Percentiles rank a stretch among this genome's conserved stretches.
Evolutionary conservation across 2,797 vertebrate genomes (phyloP).

Genomic region (Poecilia velifera): DNA sequence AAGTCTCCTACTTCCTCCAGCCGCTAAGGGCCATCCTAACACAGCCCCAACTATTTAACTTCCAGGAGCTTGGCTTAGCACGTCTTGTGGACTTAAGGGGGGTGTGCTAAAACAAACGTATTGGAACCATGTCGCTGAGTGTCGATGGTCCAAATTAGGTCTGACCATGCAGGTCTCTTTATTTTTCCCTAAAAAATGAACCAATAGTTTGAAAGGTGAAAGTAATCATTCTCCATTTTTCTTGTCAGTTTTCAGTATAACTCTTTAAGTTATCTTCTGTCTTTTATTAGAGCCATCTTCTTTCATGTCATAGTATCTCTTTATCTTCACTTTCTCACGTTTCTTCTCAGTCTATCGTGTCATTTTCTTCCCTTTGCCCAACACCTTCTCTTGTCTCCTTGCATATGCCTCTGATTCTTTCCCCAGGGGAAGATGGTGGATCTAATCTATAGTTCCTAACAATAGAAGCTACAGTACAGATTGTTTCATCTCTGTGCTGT

Average conservation of each 20-base stretch:
- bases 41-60: too few species aligned
- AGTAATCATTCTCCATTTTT: background rate
- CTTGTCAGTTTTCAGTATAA: background rate
- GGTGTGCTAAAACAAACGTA: too few species aligned
- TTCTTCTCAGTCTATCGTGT: background rate
- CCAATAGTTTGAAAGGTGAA: conserved; percentile 1
- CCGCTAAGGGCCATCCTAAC: too few species aligned
- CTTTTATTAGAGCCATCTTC: background rate
- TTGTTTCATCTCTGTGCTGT: conserved; percentile 10
- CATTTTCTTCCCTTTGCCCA: conserved; percentile 17
- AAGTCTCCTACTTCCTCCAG: too few species aligned
- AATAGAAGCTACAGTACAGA: conserved; percentile 23
- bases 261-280: background rate
- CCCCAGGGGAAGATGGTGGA: conserved; percentile 18
- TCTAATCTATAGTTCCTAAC: conserved; percentile 23
- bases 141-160: too few species aligned
- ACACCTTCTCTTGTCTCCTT: conserved; percentile 13
- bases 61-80: too few species aligned
- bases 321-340: background rate
- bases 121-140: too few species aligned
- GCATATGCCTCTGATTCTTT: conserved; percentile 8
- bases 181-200: conserved; percentile 37
- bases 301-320: conserved; percentile 2
- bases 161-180: background rate
- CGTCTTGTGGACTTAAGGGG: too few species aligned